Evolutionary conservation across 2,113 vertebrate species (phyloP), one percentile per base, ranked within the genome.

Genomic region (Myotis lucifugus): DNA sequence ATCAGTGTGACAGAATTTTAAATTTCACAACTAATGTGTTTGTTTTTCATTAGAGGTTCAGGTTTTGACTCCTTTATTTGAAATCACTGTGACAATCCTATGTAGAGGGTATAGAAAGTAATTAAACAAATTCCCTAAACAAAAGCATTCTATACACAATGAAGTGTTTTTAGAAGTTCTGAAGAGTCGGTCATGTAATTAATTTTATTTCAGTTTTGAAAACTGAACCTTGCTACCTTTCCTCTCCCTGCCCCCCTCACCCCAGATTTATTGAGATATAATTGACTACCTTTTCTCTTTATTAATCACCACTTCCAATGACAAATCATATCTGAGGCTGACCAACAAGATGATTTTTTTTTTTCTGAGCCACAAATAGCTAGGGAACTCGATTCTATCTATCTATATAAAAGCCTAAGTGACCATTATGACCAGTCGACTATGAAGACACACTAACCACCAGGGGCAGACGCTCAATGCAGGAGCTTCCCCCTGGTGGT

Each of bases 121-220:
- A 94, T 94, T 52, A 69, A 88, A 81, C 18, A 70, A 92, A 95
- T 94, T 86, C 27, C 64, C 82, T 48, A 48, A 69, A 64, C 5
- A 25, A 92, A 94, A 83, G 37, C 42, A 77, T 59, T 61, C 1
- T 54, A 76, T 23, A 81, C 15, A 82, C 29, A 90, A 42, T 67
- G 42, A 85, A 79, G 19, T 88, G 29, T 23, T 81, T 79, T 93
- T 72, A 5, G 70, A n/a, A 52, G 18, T 42, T 76, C 42, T 67
- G 21, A 90, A 83, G n/a, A 73, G 23, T 69, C 15, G 0, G n/a
- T 56, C n/a, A 83, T 61, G 19, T 61, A 83, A 94, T 78, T 87
- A 90, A 79, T 64, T 94, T 78, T 85, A 79, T 84, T 93, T 84
- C 40, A 48, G 42, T 87, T 82, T 48, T 29, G n/a, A 54, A 83